phyloP scores from a whole-genome alignment of 2,888 invertebrate genomes.

The Meganola albula region DNA sequence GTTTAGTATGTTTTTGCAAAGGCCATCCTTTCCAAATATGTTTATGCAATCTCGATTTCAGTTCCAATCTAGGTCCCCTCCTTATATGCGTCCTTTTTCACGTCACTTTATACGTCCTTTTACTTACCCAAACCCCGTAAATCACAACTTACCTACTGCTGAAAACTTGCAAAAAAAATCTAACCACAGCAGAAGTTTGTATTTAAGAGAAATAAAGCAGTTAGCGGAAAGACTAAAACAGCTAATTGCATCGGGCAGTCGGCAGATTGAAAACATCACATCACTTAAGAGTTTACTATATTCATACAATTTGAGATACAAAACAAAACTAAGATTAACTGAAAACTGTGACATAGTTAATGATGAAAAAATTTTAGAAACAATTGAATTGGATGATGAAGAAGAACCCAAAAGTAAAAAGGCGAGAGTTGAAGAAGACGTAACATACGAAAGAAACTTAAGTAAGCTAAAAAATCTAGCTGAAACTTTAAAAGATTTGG shows the following conservation, averaged over 20 bases:
- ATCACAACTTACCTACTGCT: conserved; percentile 13
- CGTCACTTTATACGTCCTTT: conserved; percentile 22
- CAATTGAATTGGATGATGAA: conserved; percentile 55
- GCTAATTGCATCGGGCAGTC: conserved; percentile 27
- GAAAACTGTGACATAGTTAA: conserved; percentile 38
- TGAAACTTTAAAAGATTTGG: conserved; percentile 40
- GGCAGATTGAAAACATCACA: conserved; percentile 30
- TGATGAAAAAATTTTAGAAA: conserved; percentile 47
- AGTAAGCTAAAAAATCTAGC: conserved; percentile 44
- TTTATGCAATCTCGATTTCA: conserved; percentile 34
- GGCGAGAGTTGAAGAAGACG: conserved; percentile 22
- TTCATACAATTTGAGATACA: conserved; percentile 51
- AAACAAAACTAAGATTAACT: conserved; percentile 39
- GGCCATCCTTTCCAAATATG: conserved; percentile 32
- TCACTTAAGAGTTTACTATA: conserved; percentile 41
- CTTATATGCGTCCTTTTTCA: conserved; percentile 19
- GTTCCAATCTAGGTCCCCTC: conserved; percentile 29
- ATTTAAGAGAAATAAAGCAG: conserved; percentile 41
- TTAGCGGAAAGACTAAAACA: conserved; percentile 39
- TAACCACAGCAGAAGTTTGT: conserved; percentile 27
- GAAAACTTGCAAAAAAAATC: conserved; percentile 30
- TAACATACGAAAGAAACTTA: conserved; percentile 41
- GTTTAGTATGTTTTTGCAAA: conserved; percentile 39
- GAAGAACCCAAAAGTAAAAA: conserved; percentile 42
- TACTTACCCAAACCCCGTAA: conserved; percentile 11